Evolutionary conservation across 2,113 vertebrate genomes (phyloP).

Genomic region (Heteronetta atricapilla): DNA sequence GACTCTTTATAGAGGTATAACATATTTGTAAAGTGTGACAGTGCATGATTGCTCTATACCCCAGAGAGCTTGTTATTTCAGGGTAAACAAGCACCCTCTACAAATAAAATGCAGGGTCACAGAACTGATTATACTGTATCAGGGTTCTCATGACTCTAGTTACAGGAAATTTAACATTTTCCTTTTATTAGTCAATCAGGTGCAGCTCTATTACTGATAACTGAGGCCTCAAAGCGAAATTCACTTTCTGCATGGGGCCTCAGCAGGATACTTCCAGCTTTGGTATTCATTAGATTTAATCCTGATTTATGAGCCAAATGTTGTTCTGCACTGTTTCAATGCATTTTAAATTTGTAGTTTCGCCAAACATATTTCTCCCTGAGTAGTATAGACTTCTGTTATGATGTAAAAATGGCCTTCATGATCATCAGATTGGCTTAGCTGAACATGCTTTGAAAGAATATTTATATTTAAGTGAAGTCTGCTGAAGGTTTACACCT

Average conservation of each 20-base stretch:
- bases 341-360: slow-evolving; percentile 20
- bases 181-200: slow-evolving; percentile 39
- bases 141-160: not conserved
- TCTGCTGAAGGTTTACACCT: not conserved
- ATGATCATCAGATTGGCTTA: not conserved
- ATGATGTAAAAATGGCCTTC: not conserved
- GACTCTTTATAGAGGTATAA: not conserved
- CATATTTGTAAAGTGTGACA: not conserved
- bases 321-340: slow-evolving; percentile 37
- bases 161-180: slow-evolving; percentile 60
- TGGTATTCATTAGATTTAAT: slow-evolving; percentile 18
- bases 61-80: slow-evolving; percentile 38
- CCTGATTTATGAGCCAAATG: slow-evolving; percentile 45
- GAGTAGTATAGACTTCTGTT: not conserved
- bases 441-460: not conserved
- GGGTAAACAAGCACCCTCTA: slow-evolving; percentile 17
- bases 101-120: not conserved
- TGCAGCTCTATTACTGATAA: slow-evolving; percentile 36
- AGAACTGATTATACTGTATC: not conserved
- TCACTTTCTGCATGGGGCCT: slow-evolving; percentile 24
- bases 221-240: not conserved
- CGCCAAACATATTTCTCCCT: slow-evolving; percentile 16
- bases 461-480: not conserved
- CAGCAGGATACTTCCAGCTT: slow-evolving; percentile 41
- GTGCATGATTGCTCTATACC: not conserved